phyloP scores from a whole-genome alignment of 1,140 invertebrate species.

The Macrosteles quadrilineatus region DNA sequence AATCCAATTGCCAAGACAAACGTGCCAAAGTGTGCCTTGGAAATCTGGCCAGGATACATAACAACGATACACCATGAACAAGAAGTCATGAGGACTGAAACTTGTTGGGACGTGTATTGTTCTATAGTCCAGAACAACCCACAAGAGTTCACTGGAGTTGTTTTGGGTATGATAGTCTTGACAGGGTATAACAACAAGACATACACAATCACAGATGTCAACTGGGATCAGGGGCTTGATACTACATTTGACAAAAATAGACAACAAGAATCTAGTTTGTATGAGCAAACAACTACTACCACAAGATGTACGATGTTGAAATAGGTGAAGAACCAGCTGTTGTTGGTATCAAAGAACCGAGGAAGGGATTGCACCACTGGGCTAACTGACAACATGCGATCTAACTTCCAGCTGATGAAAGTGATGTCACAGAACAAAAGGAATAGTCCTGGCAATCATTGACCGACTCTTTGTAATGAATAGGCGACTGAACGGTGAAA shows the following conservation, averaged over 20 bases:
- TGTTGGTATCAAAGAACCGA: constrained; percentile 63
- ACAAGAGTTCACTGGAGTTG: constrained; percentile 3
- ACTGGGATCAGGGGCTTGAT: constrained; percentile 66
- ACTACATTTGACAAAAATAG: constrained; percentile 66
- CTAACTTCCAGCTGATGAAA: constrained; percentile 66
- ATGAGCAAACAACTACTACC: no score
- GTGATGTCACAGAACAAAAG: constrained; percentile 63
- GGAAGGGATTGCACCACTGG: constrained; percentile 61
- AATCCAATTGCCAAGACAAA: constrained; percentile 66
- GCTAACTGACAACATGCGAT: constrained; percentile 36
- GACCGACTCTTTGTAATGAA: constrained; percentile 63
- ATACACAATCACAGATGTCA: constrained; percentile 80
- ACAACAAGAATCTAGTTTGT: no score
- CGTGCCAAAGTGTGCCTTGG: constrained; percentile 58
- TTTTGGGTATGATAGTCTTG: constrained; percentile 61
- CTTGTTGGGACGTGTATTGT: constrained; percentile 53
- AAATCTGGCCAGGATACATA: constrained; percentile 74
- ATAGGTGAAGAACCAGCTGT: constrained; percentile 50
- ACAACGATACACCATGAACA: constrained; percentile 77
- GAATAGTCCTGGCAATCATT: constrained; percentile 61
- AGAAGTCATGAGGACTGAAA: constrained; percentile 69
- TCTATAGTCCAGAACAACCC: background rate
- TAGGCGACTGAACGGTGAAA: constrained; percentile 51
- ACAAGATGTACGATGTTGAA: constrained; percentile 76
- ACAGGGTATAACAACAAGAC: constrained; percentile 78